Percentiles rank a stretch among this genome's conserved stretches.
Conservation (phyloP, 2,113 vertebrate genomes). For the Brienomyrus longianalis region DNA sequence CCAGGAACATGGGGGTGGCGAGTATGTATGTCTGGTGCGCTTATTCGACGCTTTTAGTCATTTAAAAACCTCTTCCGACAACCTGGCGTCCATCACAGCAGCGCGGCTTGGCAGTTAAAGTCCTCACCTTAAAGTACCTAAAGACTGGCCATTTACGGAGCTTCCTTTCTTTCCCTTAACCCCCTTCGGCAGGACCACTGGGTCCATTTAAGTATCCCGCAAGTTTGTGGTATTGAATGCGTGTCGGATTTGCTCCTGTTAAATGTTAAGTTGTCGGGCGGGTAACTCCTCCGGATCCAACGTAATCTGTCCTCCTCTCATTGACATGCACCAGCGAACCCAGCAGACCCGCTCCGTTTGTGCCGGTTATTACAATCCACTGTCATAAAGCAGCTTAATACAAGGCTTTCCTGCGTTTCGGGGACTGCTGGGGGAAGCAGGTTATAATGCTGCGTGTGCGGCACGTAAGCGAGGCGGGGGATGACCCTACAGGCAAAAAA, state of each 20-base stretch:
- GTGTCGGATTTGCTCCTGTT: neutral
- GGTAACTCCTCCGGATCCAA: neutral
- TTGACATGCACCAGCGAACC: neutral
- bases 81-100: slow-evolving; percentile 18
- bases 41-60: neutral
- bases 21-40: neutral
- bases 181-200: neutral
- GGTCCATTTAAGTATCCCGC: neutral
- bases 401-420: neutral
- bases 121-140: neutral
- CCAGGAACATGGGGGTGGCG: neutral
- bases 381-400: neutral
- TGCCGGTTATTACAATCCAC: neutral
- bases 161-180: neutral
- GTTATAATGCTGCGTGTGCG: neutral
- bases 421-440: neutral
- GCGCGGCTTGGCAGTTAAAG: neutral
- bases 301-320: neutral
- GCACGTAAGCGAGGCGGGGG: neutral
- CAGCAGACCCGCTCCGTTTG: neutral
- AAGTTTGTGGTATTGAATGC: neutral
- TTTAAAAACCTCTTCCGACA: neutral
- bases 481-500: slow-evolving; percentile 17
- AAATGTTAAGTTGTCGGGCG: neutral
- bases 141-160: neutral